Base-by-base conservation (phyloP, 2,888 invertebrate genomes). In the Marasmarcha lunaedactyla region DNA sequence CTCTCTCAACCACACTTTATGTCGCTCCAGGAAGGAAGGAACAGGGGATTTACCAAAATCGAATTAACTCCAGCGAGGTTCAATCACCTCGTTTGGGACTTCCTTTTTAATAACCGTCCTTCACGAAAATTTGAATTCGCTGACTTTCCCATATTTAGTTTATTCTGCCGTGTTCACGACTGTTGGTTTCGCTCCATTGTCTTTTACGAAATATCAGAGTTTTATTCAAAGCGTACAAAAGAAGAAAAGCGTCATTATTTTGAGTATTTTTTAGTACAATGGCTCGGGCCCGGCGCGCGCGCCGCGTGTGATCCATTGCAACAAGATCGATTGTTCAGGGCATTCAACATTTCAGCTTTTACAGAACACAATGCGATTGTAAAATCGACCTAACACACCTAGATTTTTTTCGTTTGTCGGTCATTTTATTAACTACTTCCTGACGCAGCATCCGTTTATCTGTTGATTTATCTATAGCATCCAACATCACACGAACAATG, bases 201-300 rank as follows among this genome's bases (percentile, higher is more conserved):
- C 54, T 61, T 54, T 63, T 68, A 59, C 63, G 63, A 73, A 73
- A 73, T 65, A 63, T 70, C 64, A 63, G 64, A 63, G 59, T 76
- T 76, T 78, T 77, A 70, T 69, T 67, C 46, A 20, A 7, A 3
- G 20, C 60, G 54, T 55, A 71, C 70, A 76, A 74, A 64, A 68
- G 64, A 60, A 63, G 63, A 63, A 71, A 72, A 69, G 68, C 60
- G 69, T 63, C 68, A 72, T 79, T 79, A 76, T 79, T 73, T 70
- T 56, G 64, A 64, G 63, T 59, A 59, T 67, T 74, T 66, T 64
- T 41, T 62, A 64, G 63, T 52, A 78, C 76, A 78, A 79, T 77
- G 63, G 71, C 56, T 59, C 62, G 52, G 63, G 58, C 47, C 55
- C 59, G 59, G 70, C 76, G 78, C 68, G 62, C 68, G 72, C 81